Evolutionary conservation across 1,140 invertebrate species (phyloP).

Genomic region (Schlechtendalia chinensis): DNA sequence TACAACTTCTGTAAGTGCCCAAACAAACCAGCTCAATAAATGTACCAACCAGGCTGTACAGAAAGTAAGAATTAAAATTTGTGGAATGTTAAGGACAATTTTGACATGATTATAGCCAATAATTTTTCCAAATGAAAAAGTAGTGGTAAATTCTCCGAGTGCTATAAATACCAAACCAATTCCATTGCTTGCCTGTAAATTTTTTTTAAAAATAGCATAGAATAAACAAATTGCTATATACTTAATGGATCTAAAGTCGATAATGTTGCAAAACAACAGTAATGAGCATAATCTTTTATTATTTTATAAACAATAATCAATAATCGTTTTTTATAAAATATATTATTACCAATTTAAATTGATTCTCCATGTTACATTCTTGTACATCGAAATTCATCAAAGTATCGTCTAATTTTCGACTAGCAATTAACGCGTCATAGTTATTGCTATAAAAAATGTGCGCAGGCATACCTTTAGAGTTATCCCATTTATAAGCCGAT

Average conservation of each 20-base stretch:
- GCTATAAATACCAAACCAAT: constrained; percentile 25
- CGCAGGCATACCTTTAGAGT: constrained; percentile 19
- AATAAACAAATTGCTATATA: too few relatives aligned
- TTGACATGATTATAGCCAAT: not conserved
- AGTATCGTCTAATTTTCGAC: constrained; percentile 37
- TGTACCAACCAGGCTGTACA: not conserved
- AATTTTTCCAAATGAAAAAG: constrained; percentile 15
- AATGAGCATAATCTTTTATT: too few relatives aligned
- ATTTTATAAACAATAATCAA: too few relatives aligned
- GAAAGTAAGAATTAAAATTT: not conserved
- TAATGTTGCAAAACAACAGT: too few relatives aligned
- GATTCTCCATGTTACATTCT: constrained; percentile 43
- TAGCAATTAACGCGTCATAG: constrained; percentile 38
- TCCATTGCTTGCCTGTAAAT: constrained; percentile 29
- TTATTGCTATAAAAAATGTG: constrained; percentile 18
- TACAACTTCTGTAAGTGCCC: constrained; percentile 10
- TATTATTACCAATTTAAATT: constrained; percentile 39
- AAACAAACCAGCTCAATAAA: constrained; percentile 1
- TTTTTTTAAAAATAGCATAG: not conserved
- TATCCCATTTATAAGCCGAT: constrained; percentile 38
- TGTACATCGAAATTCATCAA: constrained; percentile 38
- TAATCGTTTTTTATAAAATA: not conserved
- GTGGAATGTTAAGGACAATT: constrained; percentile 7
- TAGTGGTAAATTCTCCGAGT: not conserved
- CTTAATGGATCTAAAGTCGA: too few relatives aligned